Evolutionary conservation across 2,888 invertebrate genomes (phyloP).

Genomic region (Chironomus tentans): DNA sequence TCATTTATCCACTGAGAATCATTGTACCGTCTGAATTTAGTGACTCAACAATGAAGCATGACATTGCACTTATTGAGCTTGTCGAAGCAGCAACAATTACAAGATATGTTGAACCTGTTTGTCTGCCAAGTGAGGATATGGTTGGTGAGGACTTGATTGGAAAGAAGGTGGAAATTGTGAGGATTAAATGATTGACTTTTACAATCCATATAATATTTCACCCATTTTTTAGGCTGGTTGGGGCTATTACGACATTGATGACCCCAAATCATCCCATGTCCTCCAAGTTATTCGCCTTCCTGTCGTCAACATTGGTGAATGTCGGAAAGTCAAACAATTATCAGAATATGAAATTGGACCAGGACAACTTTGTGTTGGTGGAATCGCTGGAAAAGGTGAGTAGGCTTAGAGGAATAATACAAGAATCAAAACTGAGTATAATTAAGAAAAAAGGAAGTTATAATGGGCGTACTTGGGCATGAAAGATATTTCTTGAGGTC

Average conservation of each 20-base stretch:
- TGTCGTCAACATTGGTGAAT: constrained; percentile 19
- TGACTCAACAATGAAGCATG: constrained; percentile 31
- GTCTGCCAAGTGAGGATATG: constrained; percentile 45
- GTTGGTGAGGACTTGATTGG: constrained; percentile 38
- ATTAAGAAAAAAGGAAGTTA: no score
- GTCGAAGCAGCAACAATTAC: constrained; percentile 30
- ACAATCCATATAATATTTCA: no score
- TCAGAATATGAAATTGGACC: constrained; percentile 37
- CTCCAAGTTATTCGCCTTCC: constrained; percentile 39
- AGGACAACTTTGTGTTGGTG: constrained; percentile 49
- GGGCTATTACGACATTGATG: constrained; percentile 43
- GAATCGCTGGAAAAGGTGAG: constrained; percentile 45
- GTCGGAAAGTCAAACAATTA: constrained; percentile 31
- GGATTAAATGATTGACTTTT: no score
- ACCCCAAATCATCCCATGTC: constrained; percentile 40
- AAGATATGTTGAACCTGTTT: constrained; percentile 52
- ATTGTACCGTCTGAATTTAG: constrained; percentile 32
- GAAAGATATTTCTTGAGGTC: no score
- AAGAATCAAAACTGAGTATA: no score
- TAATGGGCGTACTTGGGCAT: no score
- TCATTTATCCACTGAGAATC: constrained; percentile 31
- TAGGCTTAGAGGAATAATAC: no score
- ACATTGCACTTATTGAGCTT: constrained; percentile 35
- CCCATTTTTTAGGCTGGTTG: constrained; percentile 39
- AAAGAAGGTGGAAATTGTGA: constrained; percentile 45